Percentiles rank a stretch among this genome's conserved stretches.
These are phyloP conservation scores for Colletes latitarsis DNA, from an alignment of 1,140 invertebrate genomes.

Conservation along the genomic window DNA sequence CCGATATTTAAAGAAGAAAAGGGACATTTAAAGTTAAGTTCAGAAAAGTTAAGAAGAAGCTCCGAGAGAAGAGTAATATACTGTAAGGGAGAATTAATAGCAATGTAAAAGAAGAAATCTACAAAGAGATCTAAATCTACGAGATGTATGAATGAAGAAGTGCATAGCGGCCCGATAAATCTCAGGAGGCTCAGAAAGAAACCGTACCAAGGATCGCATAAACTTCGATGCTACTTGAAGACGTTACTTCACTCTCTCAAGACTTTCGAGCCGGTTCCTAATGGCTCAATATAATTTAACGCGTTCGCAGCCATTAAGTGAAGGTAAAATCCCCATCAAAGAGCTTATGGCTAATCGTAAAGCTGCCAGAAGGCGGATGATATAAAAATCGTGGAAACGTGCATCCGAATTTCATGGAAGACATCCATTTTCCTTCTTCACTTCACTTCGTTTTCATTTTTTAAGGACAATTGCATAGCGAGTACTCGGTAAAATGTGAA, in stretches of 20 bases:
- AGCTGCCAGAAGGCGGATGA: not conserved
- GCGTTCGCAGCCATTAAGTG: conserved; percentile 7
- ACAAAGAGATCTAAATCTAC: not conserved
- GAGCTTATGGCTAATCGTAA: conserved; percentile 9
- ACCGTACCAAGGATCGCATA: not conserved
- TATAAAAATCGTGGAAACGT: not conserved
- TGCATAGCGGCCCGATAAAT: no score
- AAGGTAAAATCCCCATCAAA: conserved; percentile 1
- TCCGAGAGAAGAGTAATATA: no score
- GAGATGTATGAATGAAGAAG: not conserved
- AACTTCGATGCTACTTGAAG: conserved; percentile 2
- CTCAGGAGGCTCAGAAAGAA: no score
- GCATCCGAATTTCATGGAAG: not conserved
- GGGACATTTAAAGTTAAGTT: no score
- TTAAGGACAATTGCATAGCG: not conserved
- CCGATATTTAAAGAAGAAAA: no score
- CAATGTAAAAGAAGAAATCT: no score
- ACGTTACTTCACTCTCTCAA: not conserved
- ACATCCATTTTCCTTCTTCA: not conserved
- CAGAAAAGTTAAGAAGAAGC: no score
- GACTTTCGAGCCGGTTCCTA: not conserved
- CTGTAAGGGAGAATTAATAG: no score
- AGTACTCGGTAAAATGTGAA: not conserved
- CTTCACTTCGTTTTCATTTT: no score
- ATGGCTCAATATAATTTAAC: conserved; percentile 29